These are phyloP conservation scores for Indicator indicator DNA, from an alignment of 2,113 vertebrate species.

Conservation along the genomic window DNA sequence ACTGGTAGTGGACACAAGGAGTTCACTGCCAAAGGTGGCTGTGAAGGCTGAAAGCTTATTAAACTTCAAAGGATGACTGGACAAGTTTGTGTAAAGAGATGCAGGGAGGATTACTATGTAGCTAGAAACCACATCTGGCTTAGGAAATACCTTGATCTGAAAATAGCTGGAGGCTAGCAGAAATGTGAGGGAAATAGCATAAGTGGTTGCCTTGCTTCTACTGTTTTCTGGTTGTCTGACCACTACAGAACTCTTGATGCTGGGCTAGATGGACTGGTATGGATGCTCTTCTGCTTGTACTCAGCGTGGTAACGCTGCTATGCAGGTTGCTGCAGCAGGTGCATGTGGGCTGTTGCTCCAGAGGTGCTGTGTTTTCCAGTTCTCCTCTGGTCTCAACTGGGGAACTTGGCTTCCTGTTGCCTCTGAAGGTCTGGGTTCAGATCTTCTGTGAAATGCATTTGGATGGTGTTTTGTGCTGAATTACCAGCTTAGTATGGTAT, in stretches of 20 bases:
- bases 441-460: neutral
- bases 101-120: neutral
- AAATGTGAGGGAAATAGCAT: neutral
- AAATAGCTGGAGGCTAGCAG: conserved; percentile 54
- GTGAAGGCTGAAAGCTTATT: conserved; percentile 6
- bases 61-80: conserved; percentile 44
- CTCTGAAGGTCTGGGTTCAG: neutral
- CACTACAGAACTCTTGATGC: neutral
- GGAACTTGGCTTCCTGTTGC: neutral
- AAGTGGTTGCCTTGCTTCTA: neutral
- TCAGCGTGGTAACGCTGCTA: neutral
- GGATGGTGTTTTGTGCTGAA: neutral
- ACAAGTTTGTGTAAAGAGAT: conserved; percentile 50
- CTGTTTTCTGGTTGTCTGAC: neutral
- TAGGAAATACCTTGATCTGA: conserved; percentile 55
- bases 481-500: neutral
- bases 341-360: neutral
- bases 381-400: neutral
- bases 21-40: conserved; percentile 8
- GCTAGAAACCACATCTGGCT: conserved; percentile 41
- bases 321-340: neutral
- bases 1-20: conserved; percentile 14
- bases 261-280: neutral
- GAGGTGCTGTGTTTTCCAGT: neutral
- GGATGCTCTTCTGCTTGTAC: neutral